These are phyloP conservation scores for Notodonta dromedarius DNA, from an alignment of 2,888 invertebrate species.

Conservation along the genomic window DNA sequence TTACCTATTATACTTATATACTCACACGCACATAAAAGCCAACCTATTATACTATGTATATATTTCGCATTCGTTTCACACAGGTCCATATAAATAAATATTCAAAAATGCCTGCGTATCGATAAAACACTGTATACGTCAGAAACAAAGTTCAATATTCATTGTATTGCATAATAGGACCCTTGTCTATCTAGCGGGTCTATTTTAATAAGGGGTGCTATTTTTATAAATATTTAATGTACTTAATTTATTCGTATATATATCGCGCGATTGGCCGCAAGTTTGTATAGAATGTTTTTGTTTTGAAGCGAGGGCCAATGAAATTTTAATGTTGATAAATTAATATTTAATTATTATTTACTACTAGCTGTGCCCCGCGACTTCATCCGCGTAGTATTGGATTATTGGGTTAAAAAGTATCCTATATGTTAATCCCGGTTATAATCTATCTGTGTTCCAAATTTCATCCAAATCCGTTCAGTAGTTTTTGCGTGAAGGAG, in stretches of 20 bases:
- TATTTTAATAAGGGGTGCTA: constrained; percentile 42
- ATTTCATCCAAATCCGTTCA: too few relatives aligned
- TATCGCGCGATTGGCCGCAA: constrained; percentile 45
- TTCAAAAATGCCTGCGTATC: neutral
- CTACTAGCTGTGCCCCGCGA: too few relatives aligned
- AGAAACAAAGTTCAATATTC: constrained; percentile 24
- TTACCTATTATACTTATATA: constrained; percentile 12
- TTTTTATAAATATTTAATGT: constrained; percentile 36
- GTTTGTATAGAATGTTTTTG: neutral
- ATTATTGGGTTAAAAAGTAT: too few relatives aligned
- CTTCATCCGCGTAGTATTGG: too few relatives aligned
- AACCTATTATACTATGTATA: neutral
- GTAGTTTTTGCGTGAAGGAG: too few relatives aligned
- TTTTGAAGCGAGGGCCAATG: too few relatives aligned
- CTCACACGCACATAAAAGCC: neutral
- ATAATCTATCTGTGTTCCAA: too few relatives aligned
- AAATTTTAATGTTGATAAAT: too few relatives aligned
- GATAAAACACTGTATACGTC: constrained; percentile 5
- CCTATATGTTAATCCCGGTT: too few relatives aligned
- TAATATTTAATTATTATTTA: too few relatives aligned
- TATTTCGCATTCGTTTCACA: constrained; percentile 3
- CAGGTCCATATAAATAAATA: neutral
- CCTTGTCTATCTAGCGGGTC: constrained; percentile 60
- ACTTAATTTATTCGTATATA: constrained; percentile 49
- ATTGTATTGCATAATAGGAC: constrained; percentile 35